Percentiles rank a stretch among this genome's conserved stretches.
Conservation (phyloP, 2,888 invertebrate genomes). For the Drosophila algonquin region DNA sequence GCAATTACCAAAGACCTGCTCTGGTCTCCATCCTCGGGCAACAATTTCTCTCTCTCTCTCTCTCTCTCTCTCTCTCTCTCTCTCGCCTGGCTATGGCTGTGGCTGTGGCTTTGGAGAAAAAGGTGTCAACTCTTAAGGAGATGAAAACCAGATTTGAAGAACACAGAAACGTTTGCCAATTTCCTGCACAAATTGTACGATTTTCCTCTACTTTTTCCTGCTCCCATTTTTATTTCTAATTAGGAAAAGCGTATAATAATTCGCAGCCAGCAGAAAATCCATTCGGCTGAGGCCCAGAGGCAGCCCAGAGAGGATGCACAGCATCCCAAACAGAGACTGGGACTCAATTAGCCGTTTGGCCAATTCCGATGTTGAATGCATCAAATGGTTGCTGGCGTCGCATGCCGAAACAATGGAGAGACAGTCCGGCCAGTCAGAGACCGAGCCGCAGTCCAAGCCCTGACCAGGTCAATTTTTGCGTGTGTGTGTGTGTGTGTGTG, state of each 20-base stretch:
- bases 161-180: slow-evolving; percentile 52
- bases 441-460: too few species aligned
- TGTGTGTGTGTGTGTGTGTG: not conserved
- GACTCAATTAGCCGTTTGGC: slow-evolving; percentile 47
- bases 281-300: slow-evolving; percentile 23
- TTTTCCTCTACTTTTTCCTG: slow-evolving; percentile 19
- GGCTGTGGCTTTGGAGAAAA: slow-evolving; percentile 15
- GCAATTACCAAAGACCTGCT: slow-evolving; percentile 34
- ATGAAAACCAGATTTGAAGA: slow-evolving; percentile 30
- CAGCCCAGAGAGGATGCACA: slow-evolving; percentile 7
- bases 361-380: slow-evolving; percentile 54
- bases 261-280: slow-evolving; percentile 42
- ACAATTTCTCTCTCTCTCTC: slow-evolving; percentile 37
- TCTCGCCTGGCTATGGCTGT: slow-evolving; percentile 3
- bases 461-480: slow-evolving; percentile 9
- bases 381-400: not conserved
- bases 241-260: slow-evolving; percentile 65
- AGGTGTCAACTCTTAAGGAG: slow-evolving; percentile 55
- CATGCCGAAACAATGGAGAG: slow-evolving; percentile 2
- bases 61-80: slow-evolving; percentile 5
- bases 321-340: slow-evolving; percentile 17
- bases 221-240: slow-evolving; percentile 52
- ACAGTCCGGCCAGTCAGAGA: not conserved
- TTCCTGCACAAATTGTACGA: slow-evolving; percentile 51
- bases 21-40: slow-evolving; percentile 25